Conservation (phyloP, 2,113 vertebrate species). For the Solea solea region DNA sequence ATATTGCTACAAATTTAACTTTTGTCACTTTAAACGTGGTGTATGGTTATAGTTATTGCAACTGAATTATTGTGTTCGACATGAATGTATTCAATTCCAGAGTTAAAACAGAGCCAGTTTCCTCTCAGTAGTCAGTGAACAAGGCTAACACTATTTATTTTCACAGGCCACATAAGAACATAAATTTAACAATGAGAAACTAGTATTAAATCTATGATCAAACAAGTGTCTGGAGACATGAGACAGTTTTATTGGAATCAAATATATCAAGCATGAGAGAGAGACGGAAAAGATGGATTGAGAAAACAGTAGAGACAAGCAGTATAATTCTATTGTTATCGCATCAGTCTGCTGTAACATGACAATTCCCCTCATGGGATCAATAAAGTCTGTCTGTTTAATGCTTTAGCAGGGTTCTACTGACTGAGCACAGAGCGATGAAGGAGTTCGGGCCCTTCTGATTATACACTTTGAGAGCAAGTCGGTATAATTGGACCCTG, state of each 20-base stretch:
- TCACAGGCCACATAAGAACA: not conserved
- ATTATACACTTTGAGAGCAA: constrained; percentile 49
- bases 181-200: not conserved
- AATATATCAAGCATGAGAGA: constrained; percentile 7
- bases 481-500: constrained; percentile 52
- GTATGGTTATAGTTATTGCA: no score
- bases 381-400: not conserved
- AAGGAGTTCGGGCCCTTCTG: constrained; percentile 35
- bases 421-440: constrained; percentile 36
- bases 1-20: no score
- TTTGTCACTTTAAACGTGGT: no score
- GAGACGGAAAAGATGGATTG: not conserved
- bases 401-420: not conserved
- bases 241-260: constrained; percentile 3
- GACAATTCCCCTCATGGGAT: not conserved
- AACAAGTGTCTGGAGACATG: constrained; percentile 3
- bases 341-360: constrained; percentile 1
- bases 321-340: constrained; percentile 1
- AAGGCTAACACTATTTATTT: no score
- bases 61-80: no score
- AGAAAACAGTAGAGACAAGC: constrained; percentile 11
- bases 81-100: no score
- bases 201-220: constrained; percentile 1
- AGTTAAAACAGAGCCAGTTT: no score
- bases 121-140: no score